Conservation (phyloP, 2,113 vertebrate species). For the Anas platyrhynchos region DNA sequence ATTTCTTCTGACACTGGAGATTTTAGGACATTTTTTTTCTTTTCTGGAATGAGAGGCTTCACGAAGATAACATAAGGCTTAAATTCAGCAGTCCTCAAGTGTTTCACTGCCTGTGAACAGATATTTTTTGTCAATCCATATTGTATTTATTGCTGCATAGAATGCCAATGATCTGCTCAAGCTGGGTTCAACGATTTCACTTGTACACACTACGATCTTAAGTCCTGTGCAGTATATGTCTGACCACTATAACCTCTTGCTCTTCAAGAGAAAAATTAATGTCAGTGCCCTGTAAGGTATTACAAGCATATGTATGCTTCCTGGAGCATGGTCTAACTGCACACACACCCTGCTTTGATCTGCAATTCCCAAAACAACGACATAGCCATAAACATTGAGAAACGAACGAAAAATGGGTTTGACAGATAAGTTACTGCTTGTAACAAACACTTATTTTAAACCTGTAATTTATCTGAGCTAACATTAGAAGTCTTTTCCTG, state of each 20-base stretch:
- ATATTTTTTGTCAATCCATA: background rate
- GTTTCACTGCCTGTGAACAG: constrained; percentile 84
- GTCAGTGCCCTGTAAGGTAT: background rate
- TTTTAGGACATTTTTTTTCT: constrained; percentile 70
- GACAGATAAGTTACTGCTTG: background rate
- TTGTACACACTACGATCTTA: no score
- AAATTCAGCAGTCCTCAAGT: constrained; percentile 86
- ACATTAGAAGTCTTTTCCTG: background rate
- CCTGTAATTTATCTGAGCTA: background rate
- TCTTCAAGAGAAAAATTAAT: background rate
- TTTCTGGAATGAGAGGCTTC: constrained; percentile 82
- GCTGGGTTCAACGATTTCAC: background rate
- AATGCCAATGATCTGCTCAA: background rate
- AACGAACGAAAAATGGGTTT: background rate
- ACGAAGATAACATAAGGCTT: constrained; percentile 91
- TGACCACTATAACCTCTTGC: background rate
- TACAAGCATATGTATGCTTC: background rate
- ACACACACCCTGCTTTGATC: background rate
- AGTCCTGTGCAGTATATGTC: background rate
- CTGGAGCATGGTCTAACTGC: background rate
- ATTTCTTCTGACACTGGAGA: constrained; percentile 84
- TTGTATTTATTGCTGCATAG: background rate
- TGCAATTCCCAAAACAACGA: background rate
- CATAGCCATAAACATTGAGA: background rate
- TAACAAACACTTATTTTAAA: background rate